Base-by-base conservation (phyloP, 2,888 invertebrate species). In the Microchrysa polita region DNA sequence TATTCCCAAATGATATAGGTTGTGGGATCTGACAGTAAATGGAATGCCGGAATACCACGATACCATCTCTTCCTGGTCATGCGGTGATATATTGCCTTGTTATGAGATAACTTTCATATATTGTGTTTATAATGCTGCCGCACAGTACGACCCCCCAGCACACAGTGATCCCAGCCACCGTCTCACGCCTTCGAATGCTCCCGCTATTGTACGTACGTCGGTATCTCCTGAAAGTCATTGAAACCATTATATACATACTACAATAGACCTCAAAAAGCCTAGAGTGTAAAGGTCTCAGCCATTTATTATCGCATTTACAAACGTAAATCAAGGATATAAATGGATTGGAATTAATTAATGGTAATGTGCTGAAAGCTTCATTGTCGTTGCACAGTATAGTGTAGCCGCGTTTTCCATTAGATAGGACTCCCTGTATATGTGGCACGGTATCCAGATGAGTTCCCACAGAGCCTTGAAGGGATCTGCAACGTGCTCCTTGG, bases 301-400 rank as follows among this genome's bases (percentile, higher is more conserved):
- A 73, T 73, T 73, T 73, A 73, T 73, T 73, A 73, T 63, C 61
- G 72, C 72, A 73, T 73, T 73, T 73, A 73, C 72, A 73, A 61
- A 73, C 78, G 80, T 81, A 81, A 81, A 81, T 81, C 81, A 81
- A 79, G 78, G 78, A 77, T 79, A 79, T 79, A 80, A 81, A 81
- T 81, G 81, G 81, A 80, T 81, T 78, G 81, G 81, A 81, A 81
- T 81, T 81, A 81, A 81, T 81, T 80, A 81, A 81, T 81, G 80
- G 78, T 78, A 78, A 77, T 78, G 75, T 75, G 72, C 52, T 73
- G 63, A 73, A 73, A 73, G 61, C 72, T 61, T 73, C 72, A 73
- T 73, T 73, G 72, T 73, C 72, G 60, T 59, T 57, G 44, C 5
- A 44, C 23, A 65, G 65, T 16, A 63, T 65, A 65, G 60, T n/a